phyloP scores from a whole-genome alignment of 1,140 invertebrate species.

The Pararge aegeria region DNA sequence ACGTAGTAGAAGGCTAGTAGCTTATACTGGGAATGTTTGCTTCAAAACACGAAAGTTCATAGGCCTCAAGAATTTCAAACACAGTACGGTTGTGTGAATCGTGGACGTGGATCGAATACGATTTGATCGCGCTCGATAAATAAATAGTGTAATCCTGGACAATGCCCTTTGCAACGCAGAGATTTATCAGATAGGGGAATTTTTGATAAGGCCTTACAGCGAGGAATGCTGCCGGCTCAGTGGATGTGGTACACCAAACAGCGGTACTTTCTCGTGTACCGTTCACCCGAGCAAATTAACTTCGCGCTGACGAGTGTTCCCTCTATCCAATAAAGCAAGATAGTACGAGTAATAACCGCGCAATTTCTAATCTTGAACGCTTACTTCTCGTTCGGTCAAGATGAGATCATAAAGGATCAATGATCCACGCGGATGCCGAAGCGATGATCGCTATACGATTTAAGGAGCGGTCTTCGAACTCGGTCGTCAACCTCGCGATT shows the following conservation, averaged over 20 bases:
- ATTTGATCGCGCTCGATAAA: constrained; percentile 56
- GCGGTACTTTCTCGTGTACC: constrained; percentile 69
- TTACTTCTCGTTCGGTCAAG: constrained; percentile 33
- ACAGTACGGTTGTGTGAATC: constrained; percentile 70
- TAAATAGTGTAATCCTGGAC: constrained; percentile 48
- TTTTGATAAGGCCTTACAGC: constrained; percentile 29
- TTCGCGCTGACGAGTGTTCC: constrained; percentile 51
- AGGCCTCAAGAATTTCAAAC: constrained; percentile 60
- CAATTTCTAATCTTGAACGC: constrained; percentile 30
- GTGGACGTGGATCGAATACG: constrained; percentile 69
- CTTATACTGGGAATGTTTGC: constrained; percentile 18
- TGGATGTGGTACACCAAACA: constrained; percentile 48
- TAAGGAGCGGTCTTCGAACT: constrained; percentile 47
- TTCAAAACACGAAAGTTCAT: constrained; percentile 49
- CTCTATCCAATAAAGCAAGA: constrained; percentile 8
- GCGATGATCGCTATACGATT: constrained; percentile 53
- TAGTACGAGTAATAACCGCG: constrained; percentile 29
- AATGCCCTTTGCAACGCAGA: constrained; percentile 28
- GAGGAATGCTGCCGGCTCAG: constrained; percentile 50
- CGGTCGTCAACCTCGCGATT: constrained; percentile 62
- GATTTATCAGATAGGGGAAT: constrained; percentile 15
- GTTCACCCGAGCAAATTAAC: constrained; percentile 52
- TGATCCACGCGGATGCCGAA: constrained; percentile 59
- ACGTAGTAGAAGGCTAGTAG: constrained; percentile 3
- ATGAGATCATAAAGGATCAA: constrained; percentile 78